These are phyloP conservation scores for Acrocephalus arundinaceus DNA, from an alignment of 2,113 vertebrate species.

Conservation along the genomic window DNA sequence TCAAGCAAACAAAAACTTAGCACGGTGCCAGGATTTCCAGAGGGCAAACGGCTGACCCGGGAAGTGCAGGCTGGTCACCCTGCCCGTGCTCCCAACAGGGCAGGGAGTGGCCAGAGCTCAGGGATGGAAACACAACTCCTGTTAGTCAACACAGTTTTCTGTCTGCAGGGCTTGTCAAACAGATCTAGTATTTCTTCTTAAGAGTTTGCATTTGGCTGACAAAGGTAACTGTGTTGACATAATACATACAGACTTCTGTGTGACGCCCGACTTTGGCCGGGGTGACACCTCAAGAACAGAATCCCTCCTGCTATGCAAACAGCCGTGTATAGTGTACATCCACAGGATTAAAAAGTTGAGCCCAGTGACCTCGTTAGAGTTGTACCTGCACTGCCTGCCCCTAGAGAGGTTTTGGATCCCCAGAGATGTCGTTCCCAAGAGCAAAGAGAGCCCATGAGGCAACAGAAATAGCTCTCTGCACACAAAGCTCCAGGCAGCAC, in stretches of 20 bases:
- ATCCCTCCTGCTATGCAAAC: not conserved
- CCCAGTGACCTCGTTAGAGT: not conserved
- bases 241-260: not conserved
- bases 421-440: accelerated
- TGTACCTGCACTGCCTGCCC: not conserved
- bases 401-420: not conserved
- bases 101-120: not conserved
- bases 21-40: not conserved
- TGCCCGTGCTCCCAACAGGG: not conserved
- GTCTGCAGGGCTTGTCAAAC: constrained; percentile 15
- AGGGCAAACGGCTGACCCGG: not conserved
- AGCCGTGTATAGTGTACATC: accelerated
- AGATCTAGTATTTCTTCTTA: not conserved
- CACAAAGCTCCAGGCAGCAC: not conserved
- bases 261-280: not conserved
- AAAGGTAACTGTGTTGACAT: constrained; percentile 24
- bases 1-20: constrained; percentile 37
- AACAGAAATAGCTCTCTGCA: not conserved
- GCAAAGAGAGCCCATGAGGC: not conserved
- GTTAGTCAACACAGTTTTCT: not conserved
- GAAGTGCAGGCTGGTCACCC: not conserved
- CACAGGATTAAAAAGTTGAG: not conserved
- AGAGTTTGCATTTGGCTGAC: constrained; percentile 9
- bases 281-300: not conserved
- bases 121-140: not conserved